These are phyloP conservation scores for Leucophenga maculata DNA, from an alignment of 2,888 invertebrate species.

Conservation along the genomic window DNA sequence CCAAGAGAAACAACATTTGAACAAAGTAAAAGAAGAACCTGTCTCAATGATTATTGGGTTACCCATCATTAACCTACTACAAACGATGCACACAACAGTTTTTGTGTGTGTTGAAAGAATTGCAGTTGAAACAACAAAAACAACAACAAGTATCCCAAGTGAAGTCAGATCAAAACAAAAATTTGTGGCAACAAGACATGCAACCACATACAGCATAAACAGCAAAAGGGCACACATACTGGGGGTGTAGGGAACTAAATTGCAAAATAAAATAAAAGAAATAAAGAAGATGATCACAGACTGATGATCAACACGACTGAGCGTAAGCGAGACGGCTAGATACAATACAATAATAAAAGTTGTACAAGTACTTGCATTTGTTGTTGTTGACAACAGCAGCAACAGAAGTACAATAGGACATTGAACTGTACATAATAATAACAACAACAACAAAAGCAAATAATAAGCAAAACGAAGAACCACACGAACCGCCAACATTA, in stretches of 20 bases:
- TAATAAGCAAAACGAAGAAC: neutral
- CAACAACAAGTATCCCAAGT: slow-evolving; percentile 35
- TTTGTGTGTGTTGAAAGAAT: too few relatives aligned
- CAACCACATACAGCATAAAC: slow-evolving; percentile 9
- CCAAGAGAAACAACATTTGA: slow-evolving; percentile 23
- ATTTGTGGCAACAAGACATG: slow-evolving; percentile 24
- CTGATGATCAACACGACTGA: too few relatives aligned
- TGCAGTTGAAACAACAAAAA: slow-evolving; percentile 27
- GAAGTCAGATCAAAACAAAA: slow-evolving; percentile 39
- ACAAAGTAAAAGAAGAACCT: slow-evolving; percentile 25
- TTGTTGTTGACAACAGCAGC: slow-evolving; percentile 8
- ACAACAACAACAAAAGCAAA: slow-evolving; percentile 1
- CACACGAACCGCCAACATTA: slow-evolving; percentile 1
- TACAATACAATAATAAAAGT: too few relatives aligned
- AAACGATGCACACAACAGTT: slow-evolving; percentile 37
- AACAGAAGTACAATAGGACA: slow-evolving; percentile 12
- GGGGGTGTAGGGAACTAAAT: too few relatives aligned
- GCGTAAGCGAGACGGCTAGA: too few relatives aligned
- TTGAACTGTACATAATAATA: slow-evolving; percentile 18
- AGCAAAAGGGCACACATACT: neutral
- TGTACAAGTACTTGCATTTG: too few relatives aligned
- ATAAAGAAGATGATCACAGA: neutral
- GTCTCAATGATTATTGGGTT: slow-evolving; percentile 44
- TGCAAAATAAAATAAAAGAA: neutral
- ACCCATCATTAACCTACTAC: slow-evolving; percentile 9